Conservation (phyloP, 2,888 invertebrate species). For the Andrena fulva region DNA sequence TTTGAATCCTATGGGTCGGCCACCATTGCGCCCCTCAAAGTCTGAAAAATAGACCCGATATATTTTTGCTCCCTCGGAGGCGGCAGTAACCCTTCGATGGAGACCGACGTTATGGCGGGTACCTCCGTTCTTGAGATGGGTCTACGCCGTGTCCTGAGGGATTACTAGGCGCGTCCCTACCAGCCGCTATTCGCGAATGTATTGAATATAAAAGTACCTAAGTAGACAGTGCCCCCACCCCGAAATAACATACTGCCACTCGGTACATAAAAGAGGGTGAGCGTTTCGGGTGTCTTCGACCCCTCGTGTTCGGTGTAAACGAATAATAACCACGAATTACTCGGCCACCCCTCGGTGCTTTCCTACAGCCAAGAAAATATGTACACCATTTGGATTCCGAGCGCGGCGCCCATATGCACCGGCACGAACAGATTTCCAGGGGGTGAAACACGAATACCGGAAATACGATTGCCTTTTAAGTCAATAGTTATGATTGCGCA, state of each 20-base stretch:
- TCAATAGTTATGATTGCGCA: slow-evolving; percentile 22
- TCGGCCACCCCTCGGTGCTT: slow-evolving; percentile 59
- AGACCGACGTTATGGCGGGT: slow-evolving; percentile 75
- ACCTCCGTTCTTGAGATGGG: slow-evolving; percentile 68
- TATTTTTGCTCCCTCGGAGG: slow-evolving; percentile 67
- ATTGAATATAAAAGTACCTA: slow-evolving; percentile 84
- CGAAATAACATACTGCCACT: slow-evolving; percentile 79
- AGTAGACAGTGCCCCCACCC: slow-evolving; percentile 80
- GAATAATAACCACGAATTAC: slow-evolving; percentile 82
- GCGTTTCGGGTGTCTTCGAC: slow-evolving; percentile 67
- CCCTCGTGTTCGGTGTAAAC: slow-evolving; percentile 71
- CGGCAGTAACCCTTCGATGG: slow-evolving; percentile 77
- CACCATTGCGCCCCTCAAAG: slow-evolving; percentile 55
- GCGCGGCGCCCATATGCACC: slow-evolving; percentile 19
- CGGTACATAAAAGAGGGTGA: slow-evolving; percentile 57
- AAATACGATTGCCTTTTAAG: slow-evolving; percentile 43
- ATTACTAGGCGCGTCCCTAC: slow-evolving; percentile 78
- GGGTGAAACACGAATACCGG: slow-evolving; percentile 7
- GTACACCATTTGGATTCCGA: slow-evolving; percentile 71
- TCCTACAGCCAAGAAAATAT: slow-evolving; percentile 71
- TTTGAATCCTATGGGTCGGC: slow-evolving; percentile 51
- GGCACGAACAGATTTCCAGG: slow-evolving; percentile 45
- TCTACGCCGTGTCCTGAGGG: slow-evolving; percentile 76
- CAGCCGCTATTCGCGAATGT: slow-evolving; percentile 78
- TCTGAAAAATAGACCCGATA: slow-evolving; percentile 75